Evolutionary conservation across 1,140 invertebrate species (phyloP).

Genomic region (Leptonema lineaticorne): DNA sequence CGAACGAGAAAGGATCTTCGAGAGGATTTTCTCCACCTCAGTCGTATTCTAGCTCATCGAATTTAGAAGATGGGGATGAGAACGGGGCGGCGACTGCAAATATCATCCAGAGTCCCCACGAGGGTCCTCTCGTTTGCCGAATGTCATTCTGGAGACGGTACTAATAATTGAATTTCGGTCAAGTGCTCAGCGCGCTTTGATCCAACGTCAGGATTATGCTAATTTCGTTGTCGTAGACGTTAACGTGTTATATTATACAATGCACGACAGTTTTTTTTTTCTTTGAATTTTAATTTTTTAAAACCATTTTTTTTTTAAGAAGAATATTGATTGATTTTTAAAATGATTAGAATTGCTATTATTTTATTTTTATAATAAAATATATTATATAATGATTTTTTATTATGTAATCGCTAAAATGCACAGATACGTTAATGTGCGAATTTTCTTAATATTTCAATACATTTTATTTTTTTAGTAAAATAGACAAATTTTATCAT

Average conservation of each 20-base stretch:
- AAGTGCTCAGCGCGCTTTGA: constrained; percentile 38
- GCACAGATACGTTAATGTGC: too few relatives aligned
- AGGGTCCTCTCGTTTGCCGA: constrained; percentile 1
- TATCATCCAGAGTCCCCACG: not conserved
- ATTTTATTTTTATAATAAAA: too few relatives aligned
- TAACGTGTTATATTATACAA: not conserved
- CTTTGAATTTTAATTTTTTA: too few relatives aligned
- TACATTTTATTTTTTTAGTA: too few relatives aligned
- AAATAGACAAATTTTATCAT: too few relatives aligned
- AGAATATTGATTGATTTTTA: too few relatives aligned
- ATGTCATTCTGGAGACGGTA: constrained; percentile 1
- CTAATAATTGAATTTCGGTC: constrained; percentile 40
- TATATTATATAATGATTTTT: too few relatives aligned
- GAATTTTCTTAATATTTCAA: too few relatives aligned
- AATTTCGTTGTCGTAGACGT: constrained; percentile 18
- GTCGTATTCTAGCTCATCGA: not conserved
- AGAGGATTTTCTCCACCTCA: not conserved
- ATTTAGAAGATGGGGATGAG: not conserved
- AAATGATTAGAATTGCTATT: too few relatives aligned
- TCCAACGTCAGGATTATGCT: constrained; percentile 33
- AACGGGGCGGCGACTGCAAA: not conserved
- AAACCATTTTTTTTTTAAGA: too few relatives aligned
- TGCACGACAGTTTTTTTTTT: too few relatives aligned
- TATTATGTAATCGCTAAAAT: too few relatives aligned
- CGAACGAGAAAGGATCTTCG: not conserved